These are phyloP conservation scores for Pollimyrus isidori DNA, from an alignment of 2,113 vertebrate species.

Conservation along the genomic window DNA sequence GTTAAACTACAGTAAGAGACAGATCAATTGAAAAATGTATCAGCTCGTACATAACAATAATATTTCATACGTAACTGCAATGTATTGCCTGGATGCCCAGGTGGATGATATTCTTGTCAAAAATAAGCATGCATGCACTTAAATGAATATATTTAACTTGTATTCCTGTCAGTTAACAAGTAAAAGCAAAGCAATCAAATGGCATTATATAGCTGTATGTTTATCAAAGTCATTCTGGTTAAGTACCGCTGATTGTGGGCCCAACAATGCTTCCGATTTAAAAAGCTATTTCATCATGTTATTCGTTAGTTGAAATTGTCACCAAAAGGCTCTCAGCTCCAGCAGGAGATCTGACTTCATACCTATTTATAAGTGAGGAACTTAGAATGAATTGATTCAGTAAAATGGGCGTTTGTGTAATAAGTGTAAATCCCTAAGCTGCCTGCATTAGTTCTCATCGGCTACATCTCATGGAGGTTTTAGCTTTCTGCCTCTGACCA, in stretches of 20 bases:
- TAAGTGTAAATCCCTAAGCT: background rate
- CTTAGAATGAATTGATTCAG: background rate
- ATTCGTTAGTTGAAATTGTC: background rate
- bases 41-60: background rate
- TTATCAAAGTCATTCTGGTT: background rate
- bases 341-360: background rate
- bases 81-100: background rate
- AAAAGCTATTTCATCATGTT: background rate
- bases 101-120: background rate
- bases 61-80: background rate
- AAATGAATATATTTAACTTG: background rate
- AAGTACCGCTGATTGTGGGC: background rate
- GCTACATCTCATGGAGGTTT: background rate
- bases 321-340: background rate
- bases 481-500: background rate
- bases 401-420: background rate
- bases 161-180: background rate
- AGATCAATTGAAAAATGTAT: background rate
- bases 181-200: background rate
- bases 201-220: background rate
- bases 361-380: background rate
- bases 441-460: background rate
- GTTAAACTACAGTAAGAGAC: background rate
- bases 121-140: background rate
- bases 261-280: background rate